Evolutionary conservation across 2,113 vertebrate species (phyloP), one percentile per base, ranked within the genome.

Genomic region (Seriola aureovittata): DNA sequence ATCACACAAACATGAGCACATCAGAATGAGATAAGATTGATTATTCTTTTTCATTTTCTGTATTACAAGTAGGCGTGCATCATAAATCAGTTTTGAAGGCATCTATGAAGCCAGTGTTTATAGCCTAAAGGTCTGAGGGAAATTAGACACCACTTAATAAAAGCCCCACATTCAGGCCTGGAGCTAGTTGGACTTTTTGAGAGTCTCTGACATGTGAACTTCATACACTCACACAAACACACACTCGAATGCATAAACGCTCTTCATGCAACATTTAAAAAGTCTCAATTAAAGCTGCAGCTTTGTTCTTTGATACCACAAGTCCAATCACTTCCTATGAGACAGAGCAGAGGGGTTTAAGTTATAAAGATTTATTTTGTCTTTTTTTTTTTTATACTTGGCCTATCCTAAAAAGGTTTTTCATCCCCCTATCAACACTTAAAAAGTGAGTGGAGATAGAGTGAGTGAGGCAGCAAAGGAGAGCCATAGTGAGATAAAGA

Each of bases 401-500:
- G 89, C 87, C 75, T 84, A 75, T 78, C 74, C 66, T 73, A 55
- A 84, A 91, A 93, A 88, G 69, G 71, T 76, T 85, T 80, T 68
- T 72, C 81, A 71, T 78, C 65, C 84, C 65, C 74, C 82, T 75
- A 81, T 88, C 75, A 81, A 77, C 78, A 77, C 74, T 85, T 82
- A 48, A 75, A 92, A 89, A 81, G 71, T 80, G 88, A 75, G 75
- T 67, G 77, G 80, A 81, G 86, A 76, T 77, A 34, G 80, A 87
- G 80, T 67, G 81, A 86, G 82, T 10, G 81, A 85, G 64, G 75
- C 55, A 78, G 85, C 78, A 81, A 85, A 75, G 77, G 78, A 84
- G 76, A 91, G 76, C 72, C 76, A 75, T 13, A 46, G 80, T 19
- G 78, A 91, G 90, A 90, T 93, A 80, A 90, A 91, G 88, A 88